Evolutionary conservation across 92 coral and sea anemone species (phyloP).

Genomic region (Palythoa grandis): DNA sequence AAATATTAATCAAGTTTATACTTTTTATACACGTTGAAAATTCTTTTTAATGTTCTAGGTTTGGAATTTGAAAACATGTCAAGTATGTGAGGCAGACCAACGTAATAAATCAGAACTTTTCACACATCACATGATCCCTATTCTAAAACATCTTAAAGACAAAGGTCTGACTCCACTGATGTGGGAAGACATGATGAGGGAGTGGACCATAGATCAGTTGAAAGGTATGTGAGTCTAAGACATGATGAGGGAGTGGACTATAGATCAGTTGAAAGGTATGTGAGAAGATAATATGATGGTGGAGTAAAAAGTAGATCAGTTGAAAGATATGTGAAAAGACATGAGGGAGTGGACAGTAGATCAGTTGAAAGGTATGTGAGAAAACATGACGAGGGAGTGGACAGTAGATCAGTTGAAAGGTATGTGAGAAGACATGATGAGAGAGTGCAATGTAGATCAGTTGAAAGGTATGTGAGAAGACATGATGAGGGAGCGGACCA

Average conservation of each 20-base stretch:
- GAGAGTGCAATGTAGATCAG: too few relatives aligned
- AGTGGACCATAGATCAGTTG: slow-evolving; percentile 74
- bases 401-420: too few relatives aligned
- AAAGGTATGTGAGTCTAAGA: slow-evolving; percentile 90
- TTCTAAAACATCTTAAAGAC: slow-evolving; percentile 61
- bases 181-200: slow-evolving; percentile 97
- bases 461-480: not conserved
- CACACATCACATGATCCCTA: slow-evolving; percentile 84
- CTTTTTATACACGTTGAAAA: not conserved
- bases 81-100: slow-evolving; percentile 58
- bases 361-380: not conserved
- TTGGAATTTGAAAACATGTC: slow-evolving; percentile 86
- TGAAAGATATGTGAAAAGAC: too few relatives aligned
- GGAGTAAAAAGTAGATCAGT: too few relatives aligned
- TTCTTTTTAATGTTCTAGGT: slow-evolving; percentile 56
- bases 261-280: too few relatives aligned
- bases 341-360: slow-evolving; percentile 55
- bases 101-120: slow-evolving; percentile 68
- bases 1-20: not conserved
- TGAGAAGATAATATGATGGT: too few relatives aligned
- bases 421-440: too few relatives aligned
- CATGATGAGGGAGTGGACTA: not conserved
- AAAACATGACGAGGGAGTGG: not conserved
- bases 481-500: not conserved
- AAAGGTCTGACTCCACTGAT: slow-evolving; percentile 68